These are phyloP conservation scores for Bathynomus jamesi DNA, from an alignment of 1,140 invertebrate genomes.

Conservation along the genomic window DNA sequence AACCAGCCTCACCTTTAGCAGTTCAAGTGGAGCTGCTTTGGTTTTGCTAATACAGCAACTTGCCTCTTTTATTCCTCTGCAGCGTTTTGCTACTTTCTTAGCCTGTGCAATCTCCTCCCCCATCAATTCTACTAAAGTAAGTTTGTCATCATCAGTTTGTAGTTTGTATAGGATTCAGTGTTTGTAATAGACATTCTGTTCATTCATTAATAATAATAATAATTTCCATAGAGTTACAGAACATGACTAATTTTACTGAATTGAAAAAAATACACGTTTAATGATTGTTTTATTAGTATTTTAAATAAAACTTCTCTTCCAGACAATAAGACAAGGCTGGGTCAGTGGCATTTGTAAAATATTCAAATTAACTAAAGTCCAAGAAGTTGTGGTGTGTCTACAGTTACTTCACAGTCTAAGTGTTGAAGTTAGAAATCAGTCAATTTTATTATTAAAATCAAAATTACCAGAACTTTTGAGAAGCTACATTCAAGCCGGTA, in stretches of 20 bases:
- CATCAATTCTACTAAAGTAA: background rate
- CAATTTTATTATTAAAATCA: slow-evolving; percentile 67
- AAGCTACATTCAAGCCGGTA: slow-evolving; percentile 69
- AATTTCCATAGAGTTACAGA: too few species aligned
- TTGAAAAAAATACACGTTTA: too few species aligned
- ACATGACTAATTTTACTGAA: too few species aligned
- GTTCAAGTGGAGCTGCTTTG: slow-evolving; percentile 3
- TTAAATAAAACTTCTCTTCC: too few species aligned
- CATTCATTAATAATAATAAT: background rate
- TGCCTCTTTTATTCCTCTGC: background rate
- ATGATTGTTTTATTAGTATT: too few species aligned
- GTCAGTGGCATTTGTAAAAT: slow-evolving; percentile 57
- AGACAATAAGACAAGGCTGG: too few species aligned
- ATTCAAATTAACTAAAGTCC: slow-evolving; percentile 70
- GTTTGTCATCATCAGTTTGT: background rate
- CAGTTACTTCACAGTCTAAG: slow-evolving; percentile 70
- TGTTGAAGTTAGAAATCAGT: slow-evolving; percentile 60
- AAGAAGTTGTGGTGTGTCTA: slow-evolving; percentile 81
- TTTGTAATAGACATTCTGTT: background rate
- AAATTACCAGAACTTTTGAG: slow-evolving; percentile 75
- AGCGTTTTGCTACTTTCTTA: background rate
- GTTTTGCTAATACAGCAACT: slow-evolving; percentile 4
- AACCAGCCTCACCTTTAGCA: slow-evolving; percentile 3
- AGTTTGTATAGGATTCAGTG: slow-evolving; percentile 5
- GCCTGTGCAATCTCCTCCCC: background rate